phyloP scores from a whole-genome alignment of 37 sponge, comb jelly and placozoan genomes.

The Haliclona indistincta region DNA sequence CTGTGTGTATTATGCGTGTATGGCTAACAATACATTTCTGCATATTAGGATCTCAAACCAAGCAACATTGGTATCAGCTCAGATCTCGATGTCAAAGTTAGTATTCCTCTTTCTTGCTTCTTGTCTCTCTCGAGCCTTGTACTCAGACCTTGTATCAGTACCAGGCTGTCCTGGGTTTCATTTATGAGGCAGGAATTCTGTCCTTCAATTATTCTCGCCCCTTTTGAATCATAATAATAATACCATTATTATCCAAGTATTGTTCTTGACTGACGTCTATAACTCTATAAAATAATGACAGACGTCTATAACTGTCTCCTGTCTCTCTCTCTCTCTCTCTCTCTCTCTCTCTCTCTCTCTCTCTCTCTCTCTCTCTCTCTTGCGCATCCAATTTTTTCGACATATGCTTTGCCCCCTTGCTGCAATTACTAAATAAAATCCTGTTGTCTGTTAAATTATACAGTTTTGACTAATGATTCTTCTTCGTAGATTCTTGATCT shows the following conservation, averaged over 20 bases:
- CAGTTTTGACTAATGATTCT: background rate
- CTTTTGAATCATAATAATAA: too few species aligned
- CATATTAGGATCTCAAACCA: constrained; percentile 44
- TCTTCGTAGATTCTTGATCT: constrained; percentile 99
- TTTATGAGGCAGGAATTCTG: too few species aligned
- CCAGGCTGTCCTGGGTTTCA: too few species aligned
- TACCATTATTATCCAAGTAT: too few species aligned
- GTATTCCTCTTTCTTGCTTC: too few species aligned
- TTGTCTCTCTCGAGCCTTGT: too few species aligned
- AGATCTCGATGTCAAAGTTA: constrained; percentile 36
- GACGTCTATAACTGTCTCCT: too few species aligned
- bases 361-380: constrained; percentile 28
- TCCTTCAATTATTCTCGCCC: too few species aligned
- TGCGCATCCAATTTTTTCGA: background rate
- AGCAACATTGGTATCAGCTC: constrained; percentile 95
- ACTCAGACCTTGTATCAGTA: too few species aligned
- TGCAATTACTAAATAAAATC: background rate
- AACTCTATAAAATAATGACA: too few species aligned
- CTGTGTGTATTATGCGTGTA: background rate
- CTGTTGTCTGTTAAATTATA: too few species aligned
- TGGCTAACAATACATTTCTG: background rate
- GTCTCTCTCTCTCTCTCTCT: background rate
- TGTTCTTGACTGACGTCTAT: too few species aligned
- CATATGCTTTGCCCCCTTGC: background rate
- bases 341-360: background rate